Evolutionary conservation across 2,797 vertebrate genomes (phyloP).

Genomic region (Chelidonichthys spinosus): DNA sequence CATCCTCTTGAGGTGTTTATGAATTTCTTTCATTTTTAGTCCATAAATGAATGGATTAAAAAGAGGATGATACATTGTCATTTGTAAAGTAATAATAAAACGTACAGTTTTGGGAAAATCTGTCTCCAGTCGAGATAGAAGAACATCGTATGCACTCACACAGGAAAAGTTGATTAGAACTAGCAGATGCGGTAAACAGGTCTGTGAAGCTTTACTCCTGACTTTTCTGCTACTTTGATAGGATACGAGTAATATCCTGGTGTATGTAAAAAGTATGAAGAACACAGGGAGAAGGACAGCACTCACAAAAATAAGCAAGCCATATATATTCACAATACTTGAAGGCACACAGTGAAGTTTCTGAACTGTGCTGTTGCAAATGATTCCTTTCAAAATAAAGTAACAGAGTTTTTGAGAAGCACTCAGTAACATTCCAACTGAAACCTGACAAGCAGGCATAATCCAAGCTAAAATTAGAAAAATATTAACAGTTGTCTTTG

Average conservation of each 20-base stretch:
- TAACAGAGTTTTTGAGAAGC: not conserved
- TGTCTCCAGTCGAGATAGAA: not conserved
- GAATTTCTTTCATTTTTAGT: constrained; percentile 20
- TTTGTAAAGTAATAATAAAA: constrained; percentile 6
- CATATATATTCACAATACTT: not conserved
- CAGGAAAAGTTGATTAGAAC: constrained; percentile 10
- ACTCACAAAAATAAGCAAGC: not conserved
- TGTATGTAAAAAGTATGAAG: constrained; percentile 7
- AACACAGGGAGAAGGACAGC: not conserved
- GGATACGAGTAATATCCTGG: not conserved
- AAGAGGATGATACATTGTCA: not conserved
- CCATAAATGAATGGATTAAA: constrained; percentile 16
- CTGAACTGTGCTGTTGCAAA: constrained; percentile 5
- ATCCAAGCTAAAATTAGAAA: constrained; percentile 20
- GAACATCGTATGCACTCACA: constrained; percentile 1
- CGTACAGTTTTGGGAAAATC: not conserved
- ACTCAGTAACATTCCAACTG: not conserved
- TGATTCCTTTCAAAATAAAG: not conserved
- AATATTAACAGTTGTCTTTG: not conserved
- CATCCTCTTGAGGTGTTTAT: not conserved
- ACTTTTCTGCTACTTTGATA: not conserved
- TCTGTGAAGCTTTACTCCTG: constrained; percentile 6
- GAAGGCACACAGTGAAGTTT: constrained; percentile 2
- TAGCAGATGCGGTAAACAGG: constrained; percentile 22
- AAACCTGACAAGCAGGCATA: constrained; percentile 13